phyloP scores from a whole-genome alignment of 1,140 invertebrate species.

The Phymastichus coffea region DNA sequence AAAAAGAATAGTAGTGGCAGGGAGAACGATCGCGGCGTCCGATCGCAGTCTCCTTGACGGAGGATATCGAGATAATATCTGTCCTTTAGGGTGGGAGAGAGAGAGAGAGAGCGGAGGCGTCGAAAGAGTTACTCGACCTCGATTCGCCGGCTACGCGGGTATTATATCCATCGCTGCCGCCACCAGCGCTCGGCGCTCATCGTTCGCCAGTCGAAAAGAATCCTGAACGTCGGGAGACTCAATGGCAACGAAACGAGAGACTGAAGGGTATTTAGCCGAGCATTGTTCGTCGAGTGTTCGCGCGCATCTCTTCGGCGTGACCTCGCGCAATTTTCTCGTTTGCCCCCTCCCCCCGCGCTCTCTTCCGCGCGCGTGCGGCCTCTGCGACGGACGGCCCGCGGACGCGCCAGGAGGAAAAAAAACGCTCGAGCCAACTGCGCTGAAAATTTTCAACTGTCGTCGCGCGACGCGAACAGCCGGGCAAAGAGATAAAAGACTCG shows the following conservation, averaged over 20 bases:
- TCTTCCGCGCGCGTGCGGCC: not conserved
- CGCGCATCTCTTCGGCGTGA: not conserved
- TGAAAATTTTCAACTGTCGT: not conserved
- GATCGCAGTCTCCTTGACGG: too few relatives aligned
- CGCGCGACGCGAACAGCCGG: not conserved
- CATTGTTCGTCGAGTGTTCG: slow-evolving; percentile 21
- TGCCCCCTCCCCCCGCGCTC: not conserved
- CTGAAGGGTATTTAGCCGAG: slow-evolving; percentile 10
- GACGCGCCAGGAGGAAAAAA: not conserved
- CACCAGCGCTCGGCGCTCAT: not conserved
- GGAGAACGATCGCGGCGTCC: too few relatives aligned
- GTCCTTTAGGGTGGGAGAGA: too few relatives aligned
- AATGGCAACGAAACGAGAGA: not conserved
- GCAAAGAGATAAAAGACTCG: not conserved
- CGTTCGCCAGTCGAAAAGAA: slow-evolving; percentile 8
- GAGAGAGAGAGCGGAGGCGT: too few relatives aligned
- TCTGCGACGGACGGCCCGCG: not conserved
- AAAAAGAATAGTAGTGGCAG: too few relatives aligned
- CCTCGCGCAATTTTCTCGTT: not conserved
- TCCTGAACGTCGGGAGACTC: slow-evolving; percentile 6
- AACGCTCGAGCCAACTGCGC: not conserved
- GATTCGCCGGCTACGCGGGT: not conserved
- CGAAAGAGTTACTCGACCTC: slow-evolving; percentile 4
- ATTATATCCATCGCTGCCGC: not conserved
- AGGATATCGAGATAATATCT: too few relatives aligned